Evolutionary conservation across 2,888 invertebrate species (phyloP).

Genomic region (Exocentrus adspersus): DNA sequence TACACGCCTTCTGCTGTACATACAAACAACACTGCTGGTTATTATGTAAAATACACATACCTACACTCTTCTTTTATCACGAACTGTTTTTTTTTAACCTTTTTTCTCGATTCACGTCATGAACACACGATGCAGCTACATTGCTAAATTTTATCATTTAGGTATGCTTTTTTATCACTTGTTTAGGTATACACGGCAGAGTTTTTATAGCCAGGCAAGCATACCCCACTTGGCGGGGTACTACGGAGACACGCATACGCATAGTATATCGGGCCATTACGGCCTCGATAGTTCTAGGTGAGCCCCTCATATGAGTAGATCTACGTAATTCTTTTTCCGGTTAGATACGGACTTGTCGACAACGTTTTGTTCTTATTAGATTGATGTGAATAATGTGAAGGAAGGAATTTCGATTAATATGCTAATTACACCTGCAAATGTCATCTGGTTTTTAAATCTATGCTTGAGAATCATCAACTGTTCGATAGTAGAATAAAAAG

Average conservation of each 20-base stretch:
- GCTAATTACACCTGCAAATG: too few species aligned
- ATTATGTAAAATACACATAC: conserved; percentile 6
- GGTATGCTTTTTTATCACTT: conserved; percentile 49
- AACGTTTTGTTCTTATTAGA: conserved; percentile 10
- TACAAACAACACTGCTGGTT: not conserved
- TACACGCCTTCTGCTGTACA: not conserved
- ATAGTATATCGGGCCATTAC: conserved; percentile 61
- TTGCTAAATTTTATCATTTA: conserved; percentile 35
- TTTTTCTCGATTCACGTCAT: conserved; percentile 4
- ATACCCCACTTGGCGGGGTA: conserved; percentile 57
- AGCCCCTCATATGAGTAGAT: conserved; percentile 45
- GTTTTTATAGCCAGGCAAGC: conserved; percentile 63
- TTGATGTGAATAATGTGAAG: too few species aligned
- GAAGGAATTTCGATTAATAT: too few species aligned
- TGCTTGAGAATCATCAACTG: too few species aligned
- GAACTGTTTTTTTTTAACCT: not conserved
- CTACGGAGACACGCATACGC: conserved; percentile 63
- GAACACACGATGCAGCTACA: conserved; percentile 17
- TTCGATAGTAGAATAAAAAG: conserved; percentile 22
- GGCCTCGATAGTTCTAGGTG: conserved; percentile 63
- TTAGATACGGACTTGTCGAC: not conserved
- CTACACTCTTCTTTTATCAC: not conserved
- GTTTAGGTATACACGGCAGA: conserved; percentile 63
- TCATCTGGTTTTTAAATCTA: too few species aligned
- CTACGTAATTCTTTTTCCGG: conserved; percentile 10